Base-by-base conservation (phyloP, 2,888 invertebrate species). In the Metellina segmentata region DNA sequence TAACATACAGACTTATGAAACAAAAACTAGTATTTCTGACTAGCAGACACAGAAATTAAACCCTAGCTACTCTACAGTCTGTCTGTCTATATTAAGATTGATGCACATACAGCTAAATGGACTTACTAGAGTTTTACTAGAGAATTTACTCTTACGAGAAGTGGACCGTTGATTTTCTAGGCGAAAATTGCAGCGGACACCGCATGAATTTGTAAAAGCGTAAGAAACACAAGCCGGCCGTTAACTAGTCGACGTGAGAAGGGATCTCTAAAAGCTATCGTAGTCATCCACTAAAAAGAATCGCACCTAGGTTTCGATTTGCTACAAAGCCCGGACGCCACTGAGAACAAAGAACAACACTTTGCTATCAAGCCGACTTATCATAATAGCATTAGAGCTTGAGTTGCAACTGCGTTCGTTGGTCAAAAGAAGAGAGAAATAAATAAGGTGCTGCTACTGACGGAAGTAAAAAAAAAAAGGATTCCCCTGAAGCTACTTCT, bases 361-460 rank as follows among this genome's bases (percentile, higher is more conserved):
- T 88, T 81, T 20, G 79, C 81, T 81, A 88, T 88, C 88, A 81
- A 81, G 81, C 48, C 79, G 88, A 81, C 88, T 88, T 88, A 88
- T 81, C 88, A 81, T 88, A 88, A 88, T 88, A 81, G 81, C 81
- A 53, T 81, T 88, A 88, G 88, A 81, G 71, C 19, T 34, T 20
- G 79, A 79, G 71, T 87, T 79, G 52, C 79, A 70, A 69, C 85
- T 69, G 69, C 75, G 13, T 51, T 85, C 81, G 19, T 85, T 34
- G 61, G 77, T 49, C 49, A n/a, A 78, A 69, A 20, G 34, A 61
- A 85, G 16, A 53, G 70, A 86, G 78, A 86, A 86, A 78, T 61
- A 51, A 48, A 70, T 78, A 77, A 19, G 49, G 19, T 9, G 19
- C 48, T 20, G 70, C 70, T 70, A 8, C 9, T 72, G 74, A 34